Percentiles rank a stretch among this genome's conserved stretches.
Conservation (phyloP, 1,140 invertebrate species). For the Lepidurus arcticus region DNA sequence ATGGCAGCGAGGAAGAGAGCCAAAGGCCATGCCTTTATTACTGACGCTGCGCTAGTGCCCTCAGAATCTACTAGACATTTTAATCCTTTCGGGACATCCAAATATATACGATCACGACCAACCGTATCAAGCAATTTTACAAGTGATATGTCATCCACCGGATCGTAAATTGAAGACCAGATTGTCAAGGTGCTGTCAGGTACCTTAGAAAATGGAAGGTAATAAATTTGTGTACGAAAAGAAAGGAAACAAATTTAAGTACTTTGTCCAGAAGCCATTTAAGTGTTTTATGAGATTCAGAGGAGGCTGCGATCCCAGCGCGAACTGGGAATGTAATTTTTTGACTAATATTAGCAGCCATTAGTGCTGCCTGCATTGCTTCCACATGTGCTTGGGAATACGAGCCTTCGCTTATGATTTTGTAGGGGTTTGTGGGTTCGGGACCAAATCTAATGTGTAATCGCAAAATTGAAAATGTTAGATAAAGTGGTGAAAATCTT, state of each 20-base stretch:
- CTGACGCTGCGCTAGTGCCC: not conserved
- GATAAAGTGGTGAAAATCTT: not conserved
- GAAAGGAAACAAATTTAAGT: not conserved
- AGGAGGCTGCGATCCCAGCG: conserved; percentile 57
- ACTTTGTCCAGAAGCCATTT: conserved; percentile 36
- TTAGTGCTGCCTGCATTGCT: conserved; percentile 62
- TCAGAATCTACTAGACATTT: not conserved
- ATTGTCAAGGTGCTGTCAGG: conserved; percentile 57
- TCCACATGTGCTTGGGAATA: conserved; percentile 65
- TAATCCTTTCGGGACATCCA: conserved; percentile 30
- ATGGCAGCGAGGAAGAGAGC: not conserved
- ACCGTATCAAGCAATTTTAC: not conserved
- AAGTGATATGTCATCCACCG: conserved; percentile 33
- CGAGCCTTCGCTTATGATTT: conserved; percentile 47
- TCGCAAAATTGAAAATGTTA: not conserved
- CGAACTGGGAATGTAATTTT: conserved; percentile 75
- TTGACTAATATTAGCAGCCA: conserved; percentile 53
- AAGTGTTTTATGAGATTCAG: not conserved
- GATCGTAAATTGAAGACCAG: conserved; percentile 55
- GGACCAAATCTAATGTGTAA: conserved; percentile 37
- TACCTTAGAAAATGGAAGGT: conserved; percentile 34
- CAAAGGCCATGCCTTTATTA: not conserved
- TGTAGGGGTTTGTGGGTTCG: conserved; percentile 35
- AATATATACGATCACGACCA: conserved; percentile 29
- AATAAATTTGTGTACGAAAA: not conserved